Evolutionary conservation across 2,113 vertebrate species (phyloP).

Genomic region (Platycercus adscitus): DNA sequence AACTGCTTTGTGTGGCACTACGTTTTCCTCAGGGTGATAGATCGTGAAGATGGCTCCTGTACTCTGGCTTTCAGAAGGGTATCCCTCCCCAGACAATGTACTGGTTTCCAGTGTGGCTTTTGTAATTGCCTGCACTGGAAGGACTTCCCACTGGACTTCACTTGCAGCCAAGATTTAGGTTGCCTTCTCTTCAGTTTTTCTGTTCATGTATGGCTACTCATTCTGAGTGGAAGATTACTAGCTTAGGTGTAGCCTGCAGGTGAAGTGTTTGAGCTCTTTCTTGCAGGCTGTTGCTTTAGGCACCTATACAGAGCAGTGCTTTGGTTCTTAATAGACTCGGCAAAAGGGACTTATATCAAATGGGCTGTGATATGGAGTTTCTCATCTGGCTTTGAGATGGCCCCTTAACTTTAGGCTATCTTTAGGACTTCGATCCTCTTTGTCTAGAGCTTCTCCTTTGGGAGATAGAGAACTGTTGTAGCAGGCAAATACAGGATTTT

Average conservation of each 20-base stretch:
- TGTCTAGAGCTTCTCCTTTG: background rate
- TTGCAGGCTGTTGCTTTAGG: background rate
- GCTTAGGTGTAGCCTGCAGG: background rate
- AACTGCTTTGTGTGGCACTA: background rate
- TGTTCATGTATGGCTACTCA: background rate
- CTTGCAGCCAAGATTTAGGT: background rate
- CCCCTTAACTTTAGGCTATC: background rate
- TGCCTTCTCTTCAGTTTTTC: background rate
- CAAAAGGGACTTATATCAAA: background rate
- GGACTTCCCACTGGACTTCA: background rate
- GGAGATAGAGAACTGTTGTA: background rate
- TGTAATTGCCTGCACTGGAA: background rate
- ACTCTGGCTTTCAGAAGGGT: background rate
- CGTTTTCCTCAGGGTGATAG: background rate
- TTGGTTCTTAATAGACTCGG: background rate
- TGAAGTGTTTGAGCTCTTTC: background rate
- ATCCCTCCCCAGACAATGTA: background rate
- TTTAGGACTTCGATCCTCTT: background rate
- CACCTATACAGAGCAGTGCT: background rate
- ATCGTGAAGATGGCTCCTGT: background rate
- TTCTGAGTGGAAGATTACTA: background rate
- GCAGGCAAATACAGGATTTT: background rate
- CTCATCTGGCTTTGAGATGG: background rate
- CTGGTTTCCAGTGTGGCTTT: background rate
- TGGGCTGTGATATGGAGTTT: background rate